phyloP scores from a whole-genome alignment of 2,888 invertebrate genomes.

The Tigriopus californicus region DNA sequence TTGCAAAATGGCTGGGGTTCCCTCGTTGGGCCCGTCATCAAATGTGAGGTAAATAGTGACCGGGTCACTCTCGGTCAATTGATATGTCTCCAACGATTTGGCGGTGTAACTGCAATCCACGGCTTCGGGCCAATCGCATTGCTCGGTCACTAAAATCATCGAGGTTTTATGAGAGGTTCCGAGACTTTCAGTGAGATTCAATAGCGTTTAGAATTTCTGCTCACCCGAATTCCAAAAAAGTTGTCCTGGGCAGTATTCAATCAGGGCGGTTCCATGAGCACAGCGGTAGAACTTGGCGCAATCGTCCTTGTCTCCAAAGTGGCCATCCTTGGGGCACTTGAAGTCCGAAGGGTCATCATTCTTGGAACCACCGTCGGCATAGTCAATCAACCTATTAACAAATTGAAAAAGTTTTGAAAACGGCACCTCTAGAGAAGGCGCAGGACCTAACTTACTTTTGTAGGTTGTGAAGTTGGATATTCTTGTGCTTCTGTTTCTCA shows the following conservation, averaged over 20 bases:
- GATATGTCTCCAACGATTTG: neutral
- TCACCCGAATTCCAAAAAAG: neutral
- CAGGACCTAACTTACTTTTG: too few relatives aligned
- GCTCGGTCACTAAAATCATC: neutral
- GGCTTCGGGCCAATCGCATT: constrained; percentile 10
- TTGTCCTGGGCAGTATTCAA: neutral
- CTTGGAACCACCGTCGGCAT: too few relatives aligned
- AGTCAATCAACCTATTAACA: too few relatives aligned
- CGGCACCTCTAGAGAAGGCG: too few relatives aligned
- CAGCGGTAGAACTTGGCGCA: constrained; percentile 12
- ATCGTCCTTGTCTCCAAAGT: constrained; percentile 1
- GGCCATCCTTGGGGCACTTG: neutral
- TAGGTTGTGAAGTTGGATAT: too few relatives aligned
- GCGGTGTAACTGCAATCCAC: neutral
- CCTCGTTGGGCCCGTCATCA: constrained; percentile 10
- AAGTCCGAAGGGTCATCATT: neutral
- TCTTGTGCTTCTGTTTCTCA: too few relatives aligned
- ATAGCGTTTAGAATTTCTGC: too few relatives aligned
- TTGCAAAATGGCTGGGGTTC: neutral
- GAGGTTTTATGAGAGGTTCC: neutral
- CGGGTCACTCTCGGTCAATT: neutral
- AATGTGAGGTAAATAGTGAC: constrained; percentile 3
- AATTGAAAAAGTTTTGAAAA: too few relatives aligned
- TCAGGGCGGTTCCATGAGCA: constrained; percentile 9
- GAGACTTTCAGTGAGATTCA: too few relatives aligned